phyloP scores from a whole-genome alignment of 2,888 invertebrate genomes.

The Nemotelus pantherinus region DNA sequence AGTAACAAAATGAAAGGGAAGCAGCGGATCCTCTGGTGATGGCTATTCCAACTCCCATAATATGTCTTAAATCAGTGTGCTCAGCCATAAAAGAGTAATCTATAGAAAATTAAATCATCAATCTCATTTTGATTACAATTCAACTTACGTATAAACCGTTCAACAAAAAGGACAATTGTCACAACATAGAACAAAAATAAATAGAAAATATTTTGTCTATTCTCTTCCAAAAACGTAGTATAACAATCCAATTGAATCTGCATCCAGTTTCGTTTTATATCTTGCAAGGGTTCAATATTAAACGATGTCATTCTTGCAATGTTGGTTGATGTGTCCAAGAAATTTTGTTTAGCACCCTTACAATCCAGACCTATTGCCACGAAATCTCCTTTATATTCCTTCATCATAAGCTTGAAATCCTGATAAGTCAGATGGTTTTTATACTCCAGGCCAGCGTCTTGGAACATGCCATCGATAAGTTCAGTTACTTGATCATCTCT shows the following conservation, averaged over 20 bases:
- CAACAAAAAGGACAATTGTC: conserved; percentile 92
- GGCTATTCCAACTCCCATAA: conserved; percentile 97
- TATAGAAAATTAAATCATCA: conserved; percentile 57
- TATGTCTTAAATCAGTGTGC: conserved; percentile 92
- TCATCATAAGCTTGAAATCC: conserved; percentile 96
- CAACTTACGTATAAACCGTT: conserved; percentile 87
- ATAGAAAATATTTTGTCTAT: conserved; percentile 95
- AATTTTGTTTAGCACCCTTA: conserved; percentile 95
- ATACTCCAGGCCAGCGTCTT: conserved; percentile 89
- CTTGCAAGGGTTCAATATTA: conserved; percentile 84
- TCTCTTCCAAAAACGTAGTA: conserved; percentile 93
- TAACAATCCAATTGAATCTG: conserved; percentile 85
- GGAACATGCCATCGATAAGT: conserved; percentile 92
- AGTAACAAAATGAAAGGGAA: conserved; percentile 93
- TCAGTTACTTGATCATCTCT: conserved; percentile 92
- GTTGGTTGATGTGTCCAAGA: conserved; percentile 92
- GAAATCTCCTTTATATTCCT: conserved; percentile 94
- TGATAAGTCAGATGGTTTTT: conserved; percentile 90
- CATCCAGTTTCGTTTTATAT: conserved; percentile 76
- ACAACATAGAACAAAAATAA: conserved; percentile 94
- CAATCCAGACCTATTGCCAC: conserved; percentile 94
- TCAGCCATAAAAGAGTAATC: conserved; percentile 97
- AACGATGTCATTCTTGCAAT: conserved; percentile 96
- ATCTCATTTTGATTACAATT: neutral
- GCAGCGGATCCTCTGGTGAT: conserved; percentile 95